Evolutionary conservation across 2,888 invertebrate species (phyloP).

Genomic region (Heliconius charithonia): DNA sequence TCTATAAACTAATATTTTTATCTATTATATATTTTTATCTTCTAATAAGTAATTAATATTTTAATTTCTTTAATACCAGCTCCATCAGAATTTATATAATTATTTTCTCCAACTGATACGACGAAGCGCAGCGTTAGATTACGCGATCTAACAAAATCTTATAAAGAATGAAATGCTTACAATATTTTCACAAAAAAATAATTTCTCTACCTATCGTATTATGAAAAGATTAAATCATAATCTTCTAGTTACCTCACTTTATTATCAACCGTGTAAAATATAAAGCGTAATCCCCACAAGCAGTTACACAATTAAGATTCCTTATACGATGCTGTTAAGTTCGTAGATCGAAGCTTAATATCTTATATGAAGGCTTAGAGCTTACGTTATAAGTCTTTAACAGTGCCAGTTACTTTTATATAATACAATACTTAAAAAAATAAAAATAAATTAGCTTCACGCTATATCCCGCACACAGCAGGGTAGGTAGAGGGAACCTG

Average conservation of each 20-base stretch:
- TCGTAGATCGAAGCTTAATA: conserved; percentile 24
- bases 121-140: background rate
- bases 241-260: background rate
- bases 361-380: conserved; percentile 47
- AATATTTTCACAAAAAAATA: background rate
- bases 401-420: background rate
- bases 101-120: too few species aligned
- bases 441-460: too few species aligned
- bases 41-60: too few species aligned
- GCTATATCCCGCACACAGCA: too few species aligned
- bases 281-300: conserved; percentile 11
- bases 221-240: background rate
- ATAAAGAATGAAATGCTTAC: too few species aligned
- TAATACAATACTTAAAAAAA: too few species aligned
- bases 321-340: conserved; percentile 9
- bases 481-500: too few species aligned
- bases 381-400: conserved; percentile 54
- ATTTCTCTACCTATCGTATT: background rate
- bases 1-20: too few species aligned
- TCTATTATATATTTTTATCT: too few species aligned
- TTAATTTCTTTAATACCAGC: too few species aligned
- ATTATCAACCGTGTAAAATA: background rate
- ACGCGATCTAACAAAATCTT: background rate
- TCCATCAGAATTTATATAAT: too few species aligned
- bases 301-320: conserved; percentile 27